Evolutionary conservation across 2,113 vertebrate species (phyloP).

Genomic region (Nematolebias whitei): DNA sequence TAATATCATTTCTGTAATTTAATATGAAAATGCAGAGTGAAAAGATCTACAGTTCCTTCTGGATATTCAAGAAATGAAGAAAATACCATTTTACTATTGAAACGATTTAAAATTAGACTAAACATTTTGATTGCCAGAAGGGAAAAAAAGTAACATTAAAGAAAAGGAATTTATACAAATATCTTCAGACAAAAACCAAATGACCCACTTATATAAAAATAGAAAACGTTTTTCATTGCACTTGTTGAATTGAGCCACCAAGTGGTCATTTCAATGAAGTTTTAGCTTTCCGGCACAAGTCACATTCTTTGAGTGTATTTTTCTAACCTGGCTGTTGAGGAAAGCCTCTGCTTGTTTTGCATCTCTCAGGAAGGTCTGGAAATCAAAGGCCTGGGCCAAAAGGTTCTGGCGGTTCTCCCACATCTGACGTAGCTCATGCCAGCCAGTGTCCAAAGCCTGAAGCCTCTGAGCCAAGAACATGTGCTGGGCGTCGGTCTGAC

Average conservation of each 20-base stretch:
- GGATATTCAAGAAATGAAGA: too few species aligned
- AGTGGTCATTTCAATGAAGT: neutral
- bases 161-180: too few species aligned
- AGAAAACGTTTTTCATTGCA: too few species aligned
- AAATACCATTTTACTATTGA: too few species aligned
- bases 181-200: too few species aligned
- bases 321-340: conserved; percentile 90
- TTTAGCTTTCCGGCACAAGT: neutral
- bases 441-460: conserved; percentile 90
- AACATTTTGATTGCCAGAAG: too few species aligned
- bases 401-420: conserved; percentile 93
- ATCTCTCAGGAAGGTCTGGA: conserved; percentile 91
- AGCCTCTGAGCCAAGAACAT: conserved; percentile 90
- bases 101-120: too few species aligned
- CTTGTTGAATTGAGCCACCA: neutral
- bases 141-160: too few species aligned
- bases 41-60: too few species aligned
- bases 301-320: neutral
- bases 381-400: conserved; percentile 88
- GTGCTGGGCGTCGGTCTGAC: conserved; percentile 88
- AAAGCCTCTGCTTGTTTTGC: conserved; percentile 91
- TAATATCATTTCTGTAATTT: too few species aligned
- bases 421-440: conserved; percentile 91
- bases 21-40: too few species aligned
- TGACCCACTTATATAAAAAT: too few species aligned